A percentile compares a stretch with the other conserved stretches of the same genome.
These are phyloP conservation scores for Ophion ellenae DNA, from an alignment of 2,888 invertebrate genomes.

Conservation along the genomic window DNA sequence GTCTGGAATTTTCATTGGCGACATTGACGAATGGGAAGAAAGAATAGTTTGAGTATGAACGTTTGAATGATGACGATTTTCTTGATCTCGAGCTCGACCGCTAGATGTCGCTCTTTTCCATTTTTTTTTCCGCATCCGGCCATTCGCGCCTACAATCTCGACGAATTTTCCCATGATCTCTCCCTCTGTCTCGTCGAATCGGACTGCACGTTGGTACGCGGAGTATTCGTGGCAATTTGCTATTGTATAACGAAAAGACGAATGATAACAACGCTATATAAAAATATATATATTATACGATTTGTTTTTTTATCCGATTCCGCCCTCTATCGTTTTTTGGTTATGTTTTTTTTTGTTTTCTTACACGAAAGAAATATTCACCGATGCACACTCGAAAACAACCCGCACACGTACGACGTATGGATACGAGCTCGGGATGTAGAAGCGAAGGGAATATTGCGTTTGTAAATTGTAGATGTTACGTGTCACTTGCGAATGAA, in stretches of 20 bases:
- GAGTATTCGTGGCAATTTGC: conserved; percentile 76
- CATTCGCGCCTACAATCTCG: neutral
- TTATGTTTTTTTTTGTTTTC: conserved; percentile 66
- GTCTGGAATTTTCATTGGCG: neutral
- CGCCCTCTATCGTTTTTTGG: conserved; percentile 4
- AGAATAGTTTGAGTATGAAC: neutral
- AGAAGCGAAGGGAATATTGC: conserved; percentile 67
- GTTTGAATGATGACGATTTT: neutral
- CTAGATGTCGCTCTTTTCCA: neutral
- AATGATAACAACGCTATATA: conserved; percentile 76
- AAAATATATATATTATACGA: conserved; percentile 71
- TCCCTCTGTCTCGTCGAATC: conserved; percentile 6
- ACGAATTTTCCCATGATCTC: neutral
- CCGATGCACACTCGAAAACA: conserved; percentile 51
- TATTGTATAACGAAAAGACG: conserved; percentile 75
- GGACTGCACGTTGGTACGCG: conserved; percentile 70
- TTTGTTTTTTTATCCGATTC: conserved; percentile 59
- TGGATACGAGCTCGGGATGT: conserved; percentile 15
- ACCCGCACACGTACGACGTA: conserved; percentile 47
- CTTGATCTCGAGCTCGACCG: neutral
- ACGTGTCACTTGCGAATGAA: conserved; percentile 71
- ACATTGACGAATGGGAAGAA: neutral
- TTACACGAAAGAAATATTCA: conserved; percentile 70
- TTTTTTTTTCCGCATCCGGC: neutral
- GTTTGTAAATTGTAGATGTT: conserved; percentile 66